A percentile compares a stretch with the other conserved stretches of the same genome.
Evolutionary conservation across 2,113 vertebrate genomes (phyloP).

Genomic region (Sprattus sprattus): DNA sequence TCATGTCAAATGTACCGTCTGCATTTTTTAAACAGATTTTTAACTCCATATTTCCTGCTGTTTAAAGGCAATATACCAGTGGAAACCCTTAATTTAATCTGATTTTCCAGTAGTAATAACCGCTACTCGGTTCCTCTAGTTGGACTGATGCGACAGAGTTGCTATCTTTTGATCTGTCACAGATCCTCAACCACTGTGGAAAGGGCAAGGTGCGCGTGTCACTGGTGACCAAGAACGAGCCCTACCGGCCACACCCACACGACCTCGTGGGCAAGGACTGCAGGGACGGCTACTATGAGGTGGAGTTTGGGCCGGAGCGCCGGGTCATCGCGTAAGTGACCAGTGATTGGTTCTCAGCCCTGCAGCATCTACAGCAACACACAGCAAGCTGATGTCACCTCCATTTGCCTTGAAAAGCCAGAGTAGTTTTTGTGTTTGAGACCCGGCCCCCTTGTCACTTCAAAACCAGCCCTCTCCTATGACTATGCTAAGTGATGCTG

Average conservation of each 20-base stretch:
- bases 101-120: not conserved
- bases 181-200: constrained; percentile 86
- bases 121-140: not conserved
- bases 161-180: constrained; percentile 24
- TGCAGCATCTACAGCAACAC: not conserved
- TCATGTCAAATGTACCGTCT: too few relatives aligned
- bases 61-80: too few relatives aligned
- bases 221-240: constrained; percentile 91
- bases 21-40: too few relatives aligned
- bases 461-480: not conserved
- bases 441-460: not conserved
- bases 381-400: not conserved
- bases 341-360: not conserved
- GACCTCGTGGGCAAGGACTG: constrained; percentile 97
- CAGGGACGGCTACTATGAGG: constrained; percentile 93
- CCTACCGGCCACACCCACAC: constrained; percentile 93
- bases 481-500: not conserved
- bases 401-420: not conserved
- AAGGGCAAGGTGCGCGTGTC: constrained; percentile 92
- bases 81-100: not conserved
- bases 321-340: constrained; percentile 89
- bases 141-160: not conserved
- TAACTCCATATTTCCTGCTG: too few relatives aligned
- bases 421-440: not conserved
- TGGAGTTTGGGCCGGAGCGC: constrained; percentile 91